Conservation (phyloP, 2,888 invertebrate genomes). For the Acleris laterana region DNA sequence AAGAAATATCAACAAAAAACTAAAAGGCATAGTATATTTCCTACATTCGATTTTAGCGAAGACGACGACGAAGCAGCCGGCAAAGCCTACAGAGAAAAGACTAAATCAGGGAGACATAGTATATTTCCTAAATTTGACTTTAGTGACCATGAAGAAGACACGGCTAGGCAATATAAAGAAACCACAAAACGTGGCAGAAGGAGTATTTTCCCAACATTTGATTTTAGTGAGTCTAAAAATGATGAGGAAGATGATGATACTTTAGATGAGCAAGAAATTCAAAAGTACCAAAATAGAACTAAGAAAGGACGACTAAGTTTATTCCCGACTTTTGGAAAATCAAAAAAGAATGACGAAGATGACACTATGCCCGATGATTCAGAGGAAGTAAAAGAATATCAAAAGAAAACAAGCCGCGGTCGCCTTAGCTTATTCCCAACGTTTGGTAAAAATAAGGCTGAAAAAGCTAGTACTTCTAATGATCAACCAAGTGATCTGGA, state of each 20-base stretch:
- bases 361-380: conserved; percentile 74
- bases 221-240: conserved; percentile 64
- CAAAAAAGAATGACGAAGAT: conserved; percentile 66
- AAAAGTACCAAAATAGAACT: conserved; percentile 71
- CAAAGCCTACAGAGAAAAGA: conserved; percentile 67
- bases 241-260: conserved; percentile 72
- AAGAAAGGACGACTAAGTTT: conserved; percentile 72
- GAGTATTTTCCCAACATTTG: conserved; percentile 75
- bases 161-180: conserved; percentile 67
- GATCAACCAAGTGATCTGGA: conserved; percentile 65
- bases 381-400: conserved; percentile 74
- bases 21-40: conserved; percentile 73
- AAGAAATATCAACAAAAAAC: conserved; percentile 60
- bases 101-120: conserved; percentile 68
- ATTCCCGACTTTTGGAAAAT: conserved; percentile 73
- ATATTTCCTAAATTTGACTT: conserved; percentile 77
- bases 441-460: conserved; percentile 70
- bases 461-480: conserved; percentile 53
- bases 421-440: conserved; percentile 73
- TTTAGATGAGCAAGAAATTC: conserved; percentile 70
- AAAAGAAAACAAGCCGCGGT: conserved; percentile 70
- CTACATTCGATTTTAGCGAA: conserved; percentile 71
- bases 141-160: conserved; percentile 67
- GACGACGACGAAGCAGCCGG: conserved; percentile 57
- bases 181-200: conserved; percentile 68